Base-by-base conservation (phyloP, 2,888 invertebrate species). In the Elaeidobius kamerunicus region DNA sequence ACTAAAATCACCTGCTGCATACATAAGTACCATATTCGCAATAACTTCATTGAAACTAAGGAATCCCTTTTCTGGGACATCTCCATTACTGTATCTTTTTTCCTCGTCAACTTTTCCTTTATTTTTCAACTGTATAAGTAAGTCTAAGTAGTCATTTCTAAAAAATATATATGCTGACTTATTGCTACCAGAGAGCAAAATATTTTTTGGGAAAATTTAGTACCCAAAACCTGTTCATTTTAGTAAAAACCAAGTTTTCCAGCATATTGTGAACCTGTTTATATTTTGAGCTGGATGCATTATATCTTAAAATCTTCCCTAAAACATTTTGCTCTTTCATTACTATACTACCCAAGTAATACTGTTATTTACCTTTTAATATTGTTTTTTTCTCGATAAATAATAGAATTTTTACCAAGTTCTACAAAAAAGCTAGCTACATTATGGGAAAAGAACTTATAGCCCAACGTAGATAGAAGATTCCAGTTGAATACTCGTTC, bases 71-170 rank as follows among this genome's bases (percentile, higher is more conserved):
- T 28, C 35, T 30, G 9, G 4, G 30, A 11, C 30, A 35, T 35
- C 57, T 28, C 12, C n/a, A n/a, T n/a, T n/a, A n/a, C n/a, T n/a
- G n/a, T n/a, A n/a, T n/a, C n/a, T n/a, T n/a, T n/a, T 39, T n/a
- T 48, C 43, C 15, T 38, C 36, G 6, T 57, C 57, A 7, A 46
- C 17, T 30, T 30, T 38, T 20, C 35, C 35, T 17, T 35, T 34
- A 11, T 41, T 42, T 23, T 52, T 51, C 38, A 49, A 27, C 45
- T 52, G 59, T 16, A 76, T 67, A 39, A 79, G 66, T 2, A 78
- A 60, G 53, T 80, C 76, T 40, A 82, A 62, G 52, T 81, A 78
- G 63, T 79, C 80, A 38, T 77, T 76, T 15, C 49, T 41, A 82
- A 70, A 46, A 76, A 73, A 9, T n/a, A n/a, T n/a, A n/a, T n/a